Conservation (phyloP, 92 coral and sea anemone species). For the Virgularia gustaviana region DNA sequence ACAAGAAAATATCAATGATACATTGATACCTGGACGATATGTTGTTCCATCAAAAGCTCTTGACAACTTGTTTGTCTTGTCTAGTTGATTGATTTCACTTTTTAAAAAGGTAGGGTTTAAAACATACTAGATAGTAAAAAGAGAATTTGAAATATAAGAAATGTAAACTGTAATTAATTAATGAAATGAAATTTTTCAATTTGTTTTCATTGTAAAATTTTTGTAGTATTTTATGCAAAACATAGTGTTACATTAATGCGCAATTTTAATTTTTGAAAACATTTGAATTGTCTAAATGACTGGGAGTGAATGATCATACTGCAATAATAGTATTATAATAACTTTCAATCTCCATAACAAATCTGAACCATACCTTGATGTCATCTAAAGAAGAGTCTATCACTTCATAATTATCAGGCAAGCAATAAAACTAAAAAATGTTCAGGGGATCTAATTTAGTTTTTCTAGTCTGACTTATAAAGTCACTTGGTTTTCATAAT, state of each 20-base stretch:
- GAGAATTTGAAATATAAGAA: too few species aligned
- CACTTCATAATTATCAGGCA: conserved; percentile 97
- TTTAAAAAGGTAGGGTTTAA: conserved; percentile 88
- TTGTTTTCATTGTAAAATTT: too few species aligned
- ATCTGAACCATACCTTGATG: conserved; percentile 66
- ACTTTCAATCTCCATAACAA: background rate
- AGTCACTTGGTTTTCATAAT: background rate
- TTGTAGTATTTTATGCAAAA: too few species aligned
- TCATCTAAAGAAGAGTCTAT: conserved; percentile 96
- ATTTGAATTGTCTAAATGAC: too few species aligned
- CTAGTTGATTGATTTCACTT: conserved; percentile 71
- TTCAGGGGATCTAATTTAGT: too few species aligned
- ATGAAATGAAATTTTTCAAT: too few species aligned
- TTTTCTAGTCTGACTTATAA: too few species aligned
- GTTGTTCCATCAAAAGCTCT: conserved; percentile 99
- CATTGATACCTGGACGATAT: conserved; percentile 76
- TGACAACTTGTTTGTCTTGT: conserved; percentile 83
- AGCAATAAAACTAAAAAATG: conserved; percentile 81
- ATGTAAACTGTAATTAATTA: too few species aligned
- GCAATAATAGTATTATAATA: background rate
- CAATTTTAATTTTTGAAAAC: too few species aligned
- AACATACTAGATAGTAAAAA: conserved; percentile 82
- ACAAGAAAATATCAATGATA: background rate
- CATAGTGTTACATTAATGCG: too few species aligned
- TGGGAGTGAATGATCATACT: too few species aligned